These are phyloP conservation scores for Ahaetulla prasina DNA, from an alignment of 2,113 vertebrate species.

Conservation along the genomic window DNA sequence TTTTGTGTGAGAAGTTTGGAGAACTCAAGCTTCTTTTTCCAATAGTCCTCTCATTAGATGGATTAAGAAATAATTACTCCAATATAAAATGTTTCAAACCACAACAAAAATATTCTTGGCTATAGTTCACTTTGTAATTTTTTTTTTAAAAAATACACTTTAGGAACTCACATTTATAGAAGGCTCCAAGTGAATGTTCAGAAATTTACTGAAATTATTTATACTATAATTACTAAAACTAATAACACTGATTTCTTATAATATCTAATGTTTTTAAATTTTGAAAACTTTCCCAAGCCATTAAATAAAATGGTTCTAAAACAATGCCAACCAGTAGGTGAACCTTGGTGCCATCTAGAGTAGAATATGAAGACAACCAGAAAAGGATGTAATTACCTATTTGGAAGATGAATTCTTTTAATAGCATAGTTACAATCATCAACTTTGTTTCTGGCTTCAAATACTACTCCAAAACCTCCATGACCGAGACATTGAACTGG, in stretches of 20 bases:
- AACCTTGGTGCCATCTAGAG: neutral
- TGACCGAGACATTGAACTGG: conserved; percentile 94
- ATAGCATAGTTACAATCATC: conserved; percentile 99
- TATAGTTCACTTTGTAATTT: neutral
- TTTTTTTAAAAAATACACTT: neutral
- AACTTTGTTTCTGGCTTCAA: conserved; percentile 96
- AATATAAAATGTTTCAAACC: neutral
- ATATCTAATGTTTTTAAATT: neutral
- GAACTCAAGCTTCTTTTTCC: neutral
- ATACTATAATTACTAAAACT: neutral
- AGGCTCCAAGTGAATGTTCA: neutral
- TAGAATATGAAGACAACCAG: conserved; percentile 21
- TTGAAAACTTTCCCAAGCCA: neutral
- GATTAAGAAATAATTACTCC: neutral
- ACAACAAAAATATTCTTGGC: neutral
- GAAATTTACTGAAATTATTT: neutral
- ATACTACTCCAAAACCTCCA: conserved; percentile 96
- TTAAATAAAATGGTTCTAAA: neutral
- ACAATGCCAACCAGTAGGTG: neutral
- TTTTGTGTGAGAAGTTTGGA: neutral
- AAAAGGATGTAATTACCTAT: conserved; percentile 75
- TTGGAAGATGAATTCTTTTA: conserved; percentile 95
- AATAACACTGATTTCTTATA: neutral
- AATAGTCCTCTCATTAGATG: neutral
- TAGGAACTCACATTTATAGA: neutral